Conservation (phyloP, 2,113 vertebrate genomes). For the Stomatorhinus ivindoensis region DNA sequence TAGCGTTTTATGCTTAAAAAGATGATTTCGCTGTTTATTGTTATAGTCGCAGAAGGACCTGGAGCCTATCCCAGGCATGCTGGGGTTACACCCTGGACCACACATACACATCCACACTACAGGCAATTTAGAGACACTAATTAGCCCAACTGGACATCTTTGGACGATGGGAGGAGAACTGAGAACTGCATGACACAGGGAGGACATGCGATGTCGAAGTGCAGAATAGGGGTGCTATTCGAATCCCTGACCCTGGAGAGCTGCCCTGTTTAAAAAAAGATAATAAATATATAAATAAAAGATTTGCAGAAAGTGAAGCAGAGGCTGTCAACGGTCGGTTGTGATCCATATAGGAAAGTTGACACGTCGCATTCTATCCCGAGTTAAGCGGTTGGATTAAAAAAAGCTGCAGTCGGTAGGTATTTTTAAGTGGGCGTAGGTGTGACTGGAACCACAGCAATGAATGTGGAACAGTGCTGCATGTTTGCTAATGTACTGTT, state of each 20-base stretch:
- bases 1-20: not conserved
- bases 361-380: not conserved
- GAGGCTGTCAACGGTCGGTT: not conserved
- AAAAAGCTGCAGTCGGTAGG: not conserved
- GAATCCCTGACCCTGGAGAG: not conserved
- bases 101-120: not conserved
- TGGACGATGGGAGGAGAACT: not conserved
- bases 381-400: not conserved
- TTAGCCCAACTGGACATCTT: not conserved
- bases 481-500: not conserved
- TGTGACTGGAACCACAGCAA: constrained; percentile 3
- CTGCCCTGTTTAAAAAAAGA: not conserved
- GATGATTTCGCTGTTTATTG: not conserved
- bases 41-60: not conserved
- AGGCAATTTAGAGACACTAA: not conserved
- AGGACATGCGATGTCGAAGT: not conserved
- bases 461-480: not conserved
- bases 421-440: not conserved
- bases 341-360: not conserved
- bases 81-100: not conserved
- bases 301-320: not conserved
- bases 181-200: not conserved
- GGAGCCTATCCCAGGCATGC: not conserved
- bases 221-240: not conserved
- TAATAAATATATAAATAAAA: not conserved